Evolutionary conservation across 2,888 invertebrate genomes (phyloP).

Genomic region (Synergus itoensis): DNA sequence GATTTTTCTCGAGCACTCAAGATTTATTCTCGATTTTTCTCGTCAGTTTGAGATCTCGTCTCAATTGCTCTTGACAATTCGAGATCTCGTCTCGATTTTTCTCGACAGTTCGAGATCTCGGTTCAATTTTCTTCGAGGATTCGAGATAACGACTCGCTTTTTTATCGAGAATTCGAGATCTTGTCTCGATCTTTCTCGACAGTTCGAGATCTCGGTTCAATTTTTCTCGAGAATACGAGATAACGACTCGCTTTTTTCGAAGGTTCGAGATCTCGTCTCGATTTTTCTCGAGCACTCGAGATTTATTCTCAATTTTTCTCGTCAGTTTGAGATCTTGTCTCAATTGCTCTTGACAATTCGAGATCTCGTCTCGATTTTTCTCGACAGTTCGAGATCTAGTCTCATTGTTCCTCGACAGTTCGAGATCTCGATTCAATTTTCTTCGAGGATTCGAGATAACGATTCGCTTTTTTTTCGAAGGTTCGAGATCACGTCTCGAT

Average conservation of each 20-base stretch:
- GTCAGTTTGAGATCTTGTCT: not conserved
- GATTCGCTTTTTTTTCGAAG: no score
- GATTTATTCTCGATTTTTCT: not conserved
- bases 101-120: not conserved
- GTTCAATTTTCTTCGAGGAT: no score
- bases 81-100: not conserved
- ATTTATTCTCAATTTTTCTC: not conserved
- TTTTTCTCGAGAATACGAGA: no score
- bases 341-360: no score
- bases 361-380: no score
- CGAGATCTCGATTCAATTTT: no score
- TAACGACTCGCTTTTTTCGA: no score
- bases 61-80: not conserved
- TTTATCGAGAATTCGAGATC: not conserved
- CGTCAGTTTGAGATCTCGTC: not conserved
- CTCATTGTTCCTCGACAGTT: not conserved
- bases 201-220: no score
- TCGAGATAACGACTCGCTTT: no score
- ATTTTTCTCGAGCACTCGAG: not conserved
- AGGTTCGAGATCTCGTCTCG: no score
- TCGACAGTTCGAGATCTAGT: not conserved
- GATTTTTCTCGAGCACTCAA: not conserved
- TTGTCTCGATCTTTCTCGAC: not conserved
- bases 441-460: no score
- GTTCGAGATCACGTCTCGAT: no score